A percentile compares a stretch with the other conserved stretches of the same genome.
Conservation (phyloP, 2,888 invertebrate genomes). For the Lithophane ornitopus region DNA sequence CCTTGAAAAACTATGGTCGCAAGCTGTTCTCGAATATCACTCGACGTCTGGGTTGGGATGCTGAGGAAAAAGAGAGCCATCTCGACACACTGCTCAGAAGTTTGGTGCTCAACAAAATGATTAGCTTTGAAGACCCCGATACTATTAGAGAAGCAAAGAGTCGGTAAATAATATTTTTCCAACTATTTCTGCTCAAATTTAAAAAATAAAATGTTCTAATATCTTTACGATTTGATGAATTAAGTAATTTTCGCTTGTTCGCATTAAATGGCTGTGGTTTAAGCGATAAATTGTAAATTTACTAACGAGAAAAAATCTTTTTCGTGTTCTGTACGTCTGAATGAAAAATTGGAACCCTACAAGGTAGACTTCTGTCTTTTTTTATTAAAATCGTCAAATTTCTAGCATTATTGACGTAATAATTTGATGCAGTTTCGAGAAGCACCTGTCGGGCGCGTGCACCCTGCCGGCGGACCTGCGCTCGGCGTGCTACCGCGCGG, state of each 20-base stretch:
- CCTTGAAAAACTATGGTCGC: slow-evolving; percentile 94
- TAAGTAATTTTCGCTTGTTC: not conserved
- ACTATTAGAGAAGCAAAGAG: slow-evolving; percentile 94
- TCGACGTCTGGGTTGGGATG: slow-evolving; percentile 96
- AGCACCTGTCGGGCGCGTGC: slow-evolving; percentile 91
- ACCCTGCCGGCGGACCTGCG: slow-evolving; percentile 96
- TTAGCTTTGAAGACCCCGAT: slow-evolving; percentile 94
- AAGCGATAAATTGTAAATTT: not conserved
- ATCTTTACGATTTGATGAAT: slow-evolving; percentile 93
- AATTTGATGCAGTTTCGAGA: slow-evolving; percentile 87
- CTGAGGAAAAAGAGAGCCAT: slow-evolving; percentile 95
- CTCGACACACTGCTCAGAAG: slow-evolving; percentile 96
- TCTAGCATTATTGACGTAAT: not conserved
- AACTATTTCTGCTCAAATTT: slow-evolving; percentile 92
- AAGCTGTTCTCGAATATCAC: slow-evolving; percentile 94
- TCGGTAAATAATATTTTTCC: slow-evolving; percentile 89
- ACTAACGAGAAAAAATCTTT: no score
- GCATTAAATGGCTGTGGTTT: not conserved
- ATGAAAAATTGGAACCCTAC: no score
- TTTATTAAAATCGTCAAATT: not conserved
- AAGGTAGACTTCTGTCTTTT: no score
- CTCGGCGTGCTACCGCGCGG: slow-evolving; percentile 96
- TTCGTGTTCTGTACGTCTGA: no score
- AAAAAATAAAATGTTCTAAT: slow-evolving; percentile 94
- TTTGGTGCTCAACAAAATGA: slow-evolving; percentile 95